Base-by-base conservation (phyloP, 2,113 vertebrate genomes). In the Anarhynchus alexandrinus region DNA sequence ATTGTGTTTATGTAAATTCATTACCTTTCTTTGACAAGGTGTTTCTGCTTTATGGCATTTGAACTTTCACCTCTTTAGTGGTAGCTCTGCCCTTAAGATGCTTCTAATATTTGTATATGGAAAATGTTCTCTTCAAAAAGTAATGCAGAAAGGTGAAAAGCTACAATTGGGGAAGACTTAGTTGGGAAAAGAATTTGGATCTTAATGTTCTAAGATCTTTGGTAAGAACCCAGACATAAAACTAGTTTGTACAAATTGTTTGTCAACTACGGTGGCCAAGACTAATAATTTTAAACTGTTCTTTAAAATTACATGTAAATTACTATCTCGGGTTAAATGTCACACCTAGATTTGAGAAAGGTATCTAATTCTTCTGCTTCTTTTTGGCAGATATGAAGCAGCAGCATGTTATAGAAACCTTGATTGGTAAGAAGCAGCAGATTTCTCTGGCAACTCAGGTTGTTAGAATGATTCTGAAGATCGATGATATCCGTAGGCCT, bases 401-500 rank as follows among this genome's bases (percentile, higher is more conserved):
- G 91, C 99, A 99, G 32, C 99, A 99, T 85, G 99, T 99, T 86
- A 99, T 99, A 87, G 99, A 99, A 98, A 99, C 99, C 23, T 97
- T 99, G 92, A 99, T 99, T 90, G 99, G 99, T 49, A 99, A 99
- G 97, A 99, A 99, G 92, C 99, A 99, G 81, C 99, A 99, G 98
- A 99, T 99, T 67, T 98, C 98, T 59, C 98, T 99, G 91, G 99
- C 99, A 0, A 99, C 99, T 36, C 99, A 99, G 64, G 99, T 99
- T 38, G 99, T 99, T 77, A 99, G 99, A 97, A 99, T 99, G 99
- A 99, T 99, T 96, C 96, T 99, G 84, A 99, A 99, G 98, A 99
- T 99, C 4, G 99, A 99, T 59, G 99, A 99, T 93, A 99, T 99
- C 97, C 98, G 99, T 90, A 98, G 98, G 96, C 99, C 98, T 3